Evolutionary conservation across 2,888 invertebrate species (phyloP), one percentile per base, ranked within the genome.

Genomic region (Rhamnusium bicolor): DNA sequence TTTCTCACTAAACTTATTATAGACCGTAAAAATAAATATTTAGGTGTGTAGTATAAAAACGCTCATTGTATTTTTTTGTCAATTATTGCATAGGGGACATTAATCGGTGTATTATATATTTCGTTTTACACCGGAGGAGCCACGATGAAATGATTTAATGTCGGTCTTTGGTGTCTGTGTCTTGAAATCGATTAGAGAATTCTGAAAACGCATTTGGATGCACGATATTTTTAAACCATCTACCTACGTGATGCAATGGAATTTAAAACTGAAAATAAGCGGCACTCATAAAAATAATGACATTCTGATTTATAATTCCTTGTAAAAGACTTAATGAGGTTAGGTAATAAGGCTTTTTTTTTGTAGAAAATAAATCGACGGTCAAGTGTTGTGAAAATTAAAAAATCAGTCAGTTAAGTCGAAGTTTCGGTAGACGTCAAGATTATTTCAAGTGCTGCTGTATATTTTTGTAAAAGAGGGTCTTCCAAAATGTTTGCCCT

Each of bases 401-500:
- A 78, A 77, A 84, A 83, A 82, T 81, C 79, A 79, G 77, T 80
- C 83, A 82, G 83, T 83, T 79, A 80, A 80, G 77, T 78, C 80
- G 79, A 79, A 78, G 81, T 81, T 72, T 77, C 75, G 76, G 63
- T 47, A 58, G 16, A 65, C 65, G 65, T 65, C 53, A 65, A 65
- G 19, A 53, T 29, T 58, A 32, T 10, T 32, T 32, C 40, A 58
- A 58, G 29, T 53, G 65, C 27, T 27, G 16, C 16, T 16, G 12
- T 27, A 18, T 19, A 19, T 16, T 53, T 65, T 65, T 53, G n/a
- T 19, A 53, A 53, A 58, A 58, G 14, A 29, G 79, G 80, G 72
- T 58, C 70, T 73, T 68, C 71, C 60, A 81, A 77, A 76, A 88
- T 88, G 88, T 87, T 88, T 81, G 84, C 88, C 53, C 81, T 88